A percentile compares a stretch with the other conserved stretches of the same genome.
Evolutionary conservation across 2,888 invertebrate species (phyloP).

Genomic region (Caenorhabditis doughertyi): DNA sequence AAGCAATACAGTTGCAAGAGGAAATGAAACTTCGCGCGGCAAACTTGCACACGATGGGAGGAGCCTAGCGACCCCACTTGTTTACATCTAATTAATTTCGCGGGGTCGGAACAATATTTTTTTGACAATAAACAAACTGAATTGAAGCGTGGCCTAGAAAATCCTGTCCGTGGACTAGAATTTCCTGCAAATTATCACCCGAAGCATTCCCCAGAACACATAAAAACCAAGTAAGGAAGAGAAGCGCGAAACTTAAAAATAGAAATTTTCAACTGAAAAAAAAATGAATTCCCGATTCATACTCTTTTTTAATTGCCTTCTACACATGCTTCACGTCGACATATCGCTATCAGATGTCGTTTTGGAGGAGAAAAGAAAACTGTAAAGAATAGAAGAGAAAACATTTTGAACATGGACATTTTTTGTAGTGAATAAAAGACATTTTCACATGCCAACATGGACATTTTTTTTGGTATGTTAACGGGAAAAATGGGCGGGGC

Average conservation of each 20-base stretch:
- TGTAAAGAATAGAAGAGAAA: conserved; percentile 39
- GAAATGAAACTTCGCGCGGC: too few relatives aligned
- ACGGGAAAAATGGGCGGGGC: too few relatives aligned
- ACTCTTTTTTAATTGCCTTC: conserved; percentile 20
- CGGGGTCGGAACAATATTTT: too few relatives aligned
- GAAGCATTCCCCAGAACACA: not conserved
- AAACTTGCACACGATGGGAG: too few relatives aligned
- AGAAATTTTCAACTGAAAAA: not conserved
- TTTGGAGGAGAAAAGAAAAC: conserved; percentile 59
- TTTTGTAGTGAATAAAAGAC: too few relatives aligned
- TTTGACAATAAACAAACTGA: too few relatives aligned
- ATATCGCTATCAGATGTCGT: conserved; percentile 9
- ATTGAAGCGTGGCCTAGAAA: not conserved
- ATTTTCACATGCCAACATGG: not conserved
- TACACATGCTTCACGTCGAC: conserved; percentile 30
- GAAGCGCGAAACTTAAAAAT: conserved; percentile 36
- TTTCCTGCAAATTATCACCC: not conserved
- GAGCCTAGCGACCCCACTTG: too few relatives aligned
- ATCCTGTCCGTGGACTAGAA: not conserved
- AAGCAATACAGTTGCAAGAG: too few relatives aligned
- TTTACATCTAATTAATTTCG: too few relatives aligned
- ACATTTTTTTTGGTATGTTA: too few relatives aligned
- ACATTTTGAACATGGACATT: conserved; percentile 17
- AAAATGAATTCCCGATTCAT: conserved; percentile 14
- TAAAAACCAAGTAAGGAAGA: conserved; percentile 10